A percentile compares a stretch with the other conserved stretches of the same genome.
Evolutionary conservation across 2,888 invertebrate species (phyloP).

Genomic region (Idaea straminata): DNA sequence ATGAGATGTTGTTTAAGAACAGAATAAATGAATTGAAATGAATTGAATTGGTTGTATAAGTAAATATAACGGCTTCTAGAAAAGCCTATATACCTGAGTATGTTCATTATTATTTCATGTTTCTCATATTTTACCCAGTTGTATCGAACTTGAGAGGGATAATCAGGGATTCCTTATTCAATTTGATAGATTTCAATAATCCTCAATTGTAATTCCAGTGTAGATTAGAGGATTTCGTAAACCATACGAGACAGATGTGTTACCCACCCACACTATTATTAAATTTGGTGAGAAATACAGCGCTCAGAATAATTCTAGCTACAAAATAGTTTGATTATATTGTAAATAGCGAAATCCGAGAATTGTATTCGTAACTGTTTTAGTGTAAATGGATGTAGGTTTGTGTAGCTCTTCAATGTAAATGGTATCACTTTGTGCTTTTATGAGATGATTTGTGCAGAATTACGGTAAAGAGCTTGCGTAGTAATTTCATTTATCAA

Average conservation of each 20-base stretch:
- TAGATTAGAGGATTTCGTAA: conserved; percentile 2
- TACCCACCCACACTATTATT: conserved; percentile 9
- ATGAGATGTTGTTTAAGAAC: no score
- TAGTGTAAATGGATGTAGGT: not conserved
- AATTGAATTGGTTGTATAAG: no score
- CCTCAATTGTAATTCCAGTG: conserved; percentile 5
- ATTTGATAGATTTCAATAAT: conserved; percentile 19
- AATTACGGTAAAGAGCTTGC: not conserved
- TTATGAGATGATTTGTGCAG: not conserved
- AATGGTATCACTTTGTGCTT: not conserved
- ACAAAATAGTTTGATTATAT: not conserved
- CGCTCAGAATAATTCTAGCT: not conserved
- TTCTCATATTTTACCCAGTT: conserved; percentile 4
- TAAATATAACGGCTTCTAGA: no score
- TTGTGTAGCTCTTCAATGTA: not conserved
- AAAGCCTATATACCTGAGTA: not conserved
- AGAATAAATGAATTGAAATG: not conserved
- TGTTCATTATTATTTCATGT: not conserved
- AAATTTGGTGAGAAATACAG: conserved; percentile 12
- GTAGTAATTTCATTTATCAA: not conserved
- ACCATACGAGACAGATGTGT: not conserved
- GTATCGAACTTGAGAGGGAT: conserved; percentile 11
- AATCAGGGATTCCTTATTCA: conserved; percentile 11
- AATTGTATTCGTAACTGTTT: not conserved
- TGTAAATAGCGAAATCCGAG: not conserved